These are phyloP conservation scores for Silurus aristotelis DNA, from an alignment of 2,797 vertebrate genomes.

Conservation along the genomic window DNA sequence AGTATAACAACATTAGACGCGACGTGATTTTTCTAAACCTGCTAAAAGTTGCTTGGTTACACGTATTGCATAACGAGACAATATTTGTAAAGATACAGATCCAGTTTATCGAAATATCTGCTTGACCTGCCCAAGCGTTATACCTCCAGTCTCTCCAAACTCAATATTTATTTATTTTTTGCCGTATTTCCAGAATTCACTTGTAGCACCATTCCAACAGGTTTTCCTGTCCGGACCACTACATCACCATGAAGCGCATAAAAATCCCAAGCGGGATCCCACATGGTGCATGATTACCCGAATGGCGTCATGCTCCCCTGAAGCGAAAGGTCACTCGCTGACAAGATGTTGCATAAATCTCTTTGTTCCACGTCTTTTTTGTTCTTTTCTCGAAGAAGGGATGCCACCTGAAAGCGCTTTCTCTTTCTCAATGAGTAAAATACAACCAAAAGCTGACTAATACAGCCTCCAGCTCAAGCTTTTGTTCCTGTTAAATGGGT, in stretches of 20 bases:
- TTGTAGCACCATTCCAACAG: not conserved
- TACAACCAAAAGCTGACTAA: constrained; percentile 15
- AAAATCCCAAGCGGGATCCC: not conserved
- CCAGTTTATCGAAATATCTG: not conserved
- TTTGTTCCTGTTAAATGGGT: constrained; percentile 28
- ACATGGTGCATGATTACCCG: not conserved
- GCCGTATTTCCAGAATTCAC: not conserved
- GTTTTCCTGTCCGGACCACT: constrained; percentile 4
- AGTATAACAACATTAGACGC: not conserved
- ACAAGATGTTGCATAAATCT: not conserved
- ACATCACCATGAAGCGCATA: not conserved
- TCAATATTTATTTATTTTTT: not conserved
- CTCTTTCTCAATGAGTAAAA: not conserved
- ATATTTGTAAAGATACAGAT: not conserved
- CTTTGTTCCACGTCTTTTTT: constrained; percentile 1
- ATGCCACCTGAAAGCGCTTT: constrained; percentile 7
- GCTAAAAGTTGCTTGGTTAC: not conserved
- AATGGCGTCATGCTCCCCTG: not conserved
- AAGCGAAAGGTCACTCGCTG: constrained; percentile 16
- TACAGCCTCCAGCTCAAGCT: constrained; percentile 7
- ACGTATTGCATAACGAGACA: too few relatives aligned
- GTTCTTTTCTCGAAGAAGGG: not conserved
- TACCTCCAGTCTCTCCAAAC: not conserved
- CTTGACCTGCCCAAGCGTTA: not conserved
- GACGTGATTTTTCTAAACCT: not conserved